Evolutionary conservation across 2,888 invertebrate species (phyloP).

Genomic region (Pherbina coryleti): DNA sequence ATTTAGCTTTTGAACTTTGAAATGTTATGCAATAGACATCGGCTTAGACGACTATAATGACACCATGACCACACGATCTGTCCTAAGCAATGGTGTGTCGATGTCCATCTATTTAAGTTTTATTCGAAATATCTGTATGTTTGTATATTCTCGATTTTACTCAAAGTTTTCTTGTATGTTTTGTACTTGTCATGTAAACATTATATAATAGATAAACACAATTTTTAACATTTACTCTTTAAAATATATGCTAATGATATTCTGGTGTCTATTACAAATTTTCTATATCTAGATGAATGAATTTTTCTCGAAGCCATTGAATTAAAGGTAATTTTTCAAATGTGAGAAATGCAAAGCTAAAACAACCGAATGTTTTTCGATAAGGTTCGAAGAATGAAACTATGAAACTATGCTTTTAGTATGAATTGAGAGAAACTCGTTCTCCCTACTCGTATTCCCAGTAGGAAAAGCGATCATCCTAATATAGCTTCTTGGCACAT

Average conservation of each 20-base stretch:
- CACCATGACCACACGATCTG: background rate
- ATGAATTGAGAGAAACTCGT: no score
- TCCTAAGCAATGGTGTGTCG: background rate
- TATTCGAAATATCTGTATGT: background rate
- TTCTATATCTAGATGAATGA: background rate
- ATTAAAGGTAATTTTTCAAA: no score
- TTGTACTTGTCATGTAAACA: constrained; percentile 9
- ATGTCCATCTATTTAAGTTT: background rate
- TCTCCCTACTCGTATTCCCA: no score
- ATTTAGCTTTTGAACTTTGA: background rate
- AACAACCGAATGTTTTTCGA: no score
- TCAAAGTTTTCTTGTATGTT: background rate
- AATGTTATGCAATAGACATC: background rate
- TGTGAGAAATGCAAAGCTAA: no score
- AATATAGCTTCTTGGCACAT: no score
- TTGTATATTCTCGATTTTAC: background rate
- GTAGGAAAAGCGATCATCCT: no score
- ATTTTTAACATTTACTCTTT: background rate
- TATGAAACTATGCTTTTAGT: no score
- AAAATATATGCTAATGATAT: constrained; percentile 1
- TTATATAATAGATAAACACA: background rate
- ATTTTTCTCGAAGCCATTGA: no score
- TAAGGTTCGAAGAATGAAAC: no score
- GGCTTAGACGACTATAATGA: background rate
- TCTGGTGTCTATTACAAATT: constrained; percentile 2